These are phyloP conservation scores for Malacoraja senta DNA, from an alignment of 2,797 vertebrate genomes.

Conservation along the genomic window DNA sequence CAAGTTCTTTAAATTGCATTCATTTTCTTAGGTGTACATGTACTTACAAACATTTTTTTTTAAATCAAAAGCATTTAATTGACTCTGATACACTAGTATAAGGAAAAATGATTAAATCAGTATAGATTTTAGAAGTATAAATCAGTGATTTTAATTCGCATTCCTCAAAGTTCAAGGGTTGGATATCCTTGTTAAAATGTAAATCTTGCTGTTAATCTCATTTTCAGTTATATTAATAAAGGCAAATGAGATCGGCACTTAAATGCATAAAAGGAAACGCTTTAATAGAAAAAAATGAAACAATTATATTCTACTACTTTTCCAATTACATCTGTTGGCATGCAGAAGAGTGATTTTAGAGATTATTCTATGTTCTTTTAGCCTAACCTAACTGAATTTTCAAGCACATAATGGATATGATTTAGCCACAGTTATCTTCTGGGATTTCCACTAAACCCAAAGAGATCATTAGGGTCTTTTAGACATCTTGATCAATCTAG, in stretches of 20 bases:
- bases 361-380: background rate
- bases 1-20: background rate
- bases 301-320: background rate
- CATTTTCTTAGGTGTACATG: background rate
- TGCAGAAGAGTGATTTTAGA: background rate
- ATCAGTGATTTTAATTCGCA: background rate
- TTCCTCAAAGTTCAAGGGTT: background rate
- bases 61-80: background rate
- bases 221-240: background rate
- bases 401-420: background rate
- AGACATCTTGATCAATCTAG: background rate
- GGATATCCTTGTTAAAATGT: background rate
- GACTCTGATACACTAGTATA: background rate
- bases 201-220: background rate
- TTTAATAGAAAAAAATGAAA: constrained; percentile 7
- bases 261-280: background rate
- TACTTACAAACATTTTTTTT: background rate
- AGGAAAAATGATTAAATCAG: background rate
- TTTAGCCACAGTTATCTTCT: background rate
- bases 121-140: background rate
- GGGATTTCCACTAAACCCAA: background rate
- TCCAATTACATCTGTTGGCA: background rate
- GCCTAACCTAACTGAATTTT: background rate
- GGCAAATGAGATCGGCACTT: background rate
- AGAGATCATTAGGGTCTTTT: background rate